Conservation (phyloP, 2,888 invertebrate species). For the Chymomyza fuscimana region DNA sequence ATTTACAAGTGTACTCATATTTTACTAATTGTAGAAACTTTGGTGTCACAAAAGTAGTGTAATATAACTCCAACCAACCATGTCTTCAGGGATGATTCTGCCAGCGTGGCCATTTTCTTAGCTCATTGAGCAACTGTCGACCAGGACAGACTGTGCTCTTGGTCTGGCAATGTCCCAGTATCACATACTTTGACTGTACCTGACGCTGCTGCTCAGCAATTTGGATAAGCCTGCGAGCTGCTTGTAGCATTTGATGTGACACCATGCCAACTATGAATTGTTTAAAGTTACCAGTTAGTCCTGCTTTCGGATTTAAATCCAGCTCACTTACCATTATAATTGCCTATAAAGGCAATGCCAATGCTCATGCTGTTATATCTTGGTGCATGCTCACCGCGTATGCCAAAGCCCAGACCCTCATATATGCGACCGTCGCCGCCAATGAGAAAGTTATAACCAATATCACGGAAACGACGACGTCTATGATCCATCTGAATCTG, state of each 20-base stretch:
- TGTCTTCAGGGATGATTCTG: background rate
- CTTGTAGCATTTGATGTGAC: slow-evolving; percentile 30
- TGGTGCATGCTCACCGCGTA: slow-evolving; percentile 85
- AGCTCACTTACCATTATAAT: slow-evolving; percentile 50
- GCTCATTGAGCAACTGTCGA: slow-evolving; percentile 18
- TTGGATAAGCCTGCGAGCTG: slow-evolving; percentile 24
- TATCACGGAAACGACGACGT: slow-evolving; percentile 83
- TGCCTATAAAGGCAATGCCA: slow-evolving; percentile 84
- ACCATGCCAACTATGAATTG: slow-evolving; percentile 23
- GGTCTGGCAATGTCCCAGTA: slow-evolving; percentile 39
- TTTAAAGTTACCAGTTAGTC: background rate
- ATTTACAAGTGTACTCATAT: no score
- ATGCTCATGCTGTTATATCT: slow-evolving; percentile 83
- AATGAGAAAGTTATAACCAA: slow-evolving; percentile 85
- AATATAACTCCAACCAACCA: background rate
- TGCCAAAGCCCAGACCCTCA: slow-evolving; percentile 85
- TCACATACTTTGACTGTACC: slow-evolving; percentile 26
- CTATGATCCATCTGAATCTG: slow-evolving; percentile 84
- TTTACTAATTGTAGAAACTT: no score
- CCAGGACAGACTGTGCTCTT: slow-evolving; percentile 39
- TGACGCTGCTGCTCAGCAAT: slow-evolving; percentile 30
- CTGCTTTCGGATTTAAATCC: no score
- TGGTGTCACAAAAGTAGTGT: no score
- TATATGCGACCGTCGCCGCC: slow-evolving; percentile 86
- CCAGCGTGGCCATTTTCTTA: slow-evolving; percentile 35